Percentiles rank a stretch among this genome's conserved stretches.
Conservation (phyloP, 2,888 invertebrate genomes). For the Anticlea derivata region DNA sequence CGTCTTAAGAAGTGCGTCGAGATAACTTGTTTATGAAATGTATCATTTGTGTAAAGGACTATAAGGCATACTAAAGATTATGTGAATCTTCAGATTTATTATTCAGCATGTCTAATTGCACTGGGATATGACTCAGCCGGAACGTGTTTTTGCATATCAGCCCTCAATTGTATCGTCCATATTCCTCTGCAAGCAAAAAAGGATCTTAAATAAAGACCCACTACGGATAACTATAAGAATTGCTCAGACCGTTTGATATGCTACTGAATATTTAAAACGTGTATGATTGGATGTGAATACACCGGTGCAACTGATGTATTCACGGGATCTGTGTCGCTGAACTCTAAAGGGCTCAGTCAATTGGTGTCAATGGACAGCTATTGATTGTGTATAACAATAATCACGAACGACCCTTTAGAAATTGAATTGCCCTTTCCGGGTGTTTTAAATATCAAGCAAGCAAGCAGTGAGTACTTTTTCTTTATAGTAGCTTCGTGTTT, state of each 20-base stretch:
- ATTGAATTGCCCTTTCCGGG: constrained; percentile 19
- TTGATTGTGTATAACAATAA: constrained; percentile 35
- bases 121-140: constrained; percentile 24
- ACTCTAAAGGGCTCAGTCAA: constrained; percentile 45
- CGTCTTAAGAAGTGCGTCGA: too few species aligned
- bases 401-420: constrained; percentile 24
- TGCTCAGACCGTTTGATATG: constrained; percentile 5
- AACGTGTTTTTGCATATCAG: constrained; percentile 29
- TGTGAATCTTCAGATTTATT: too few species aligned
- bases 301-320: constrained; percentile 39
- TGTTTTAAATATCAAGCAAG: too few species aligned
- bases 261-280: constrained; percentile 33
- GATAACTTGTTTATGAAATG: too few species aligned
- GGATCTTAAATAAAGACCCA: not conserved
- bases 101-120: constrained; percentile 21
- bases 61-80: too few species aligned
- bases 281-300: constrained; percentile 41
- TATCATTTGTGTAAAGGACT: too few species aligned
- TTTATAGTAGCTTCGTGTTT: too few species aligned
- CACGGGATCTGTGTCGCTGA: constrained; percentile 45
- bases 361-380: constrained; percentile 46
- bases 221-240: not conserved
- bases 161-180: constrained; percentile 29
- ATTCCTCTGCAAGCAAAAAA: constrained; percentile 7
- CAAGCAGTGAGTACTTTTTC: too few species aligned